phyloP scores from a whole-genome alignment of 2,888 invertebrate species.

The Archips xylosteana region DNA sequence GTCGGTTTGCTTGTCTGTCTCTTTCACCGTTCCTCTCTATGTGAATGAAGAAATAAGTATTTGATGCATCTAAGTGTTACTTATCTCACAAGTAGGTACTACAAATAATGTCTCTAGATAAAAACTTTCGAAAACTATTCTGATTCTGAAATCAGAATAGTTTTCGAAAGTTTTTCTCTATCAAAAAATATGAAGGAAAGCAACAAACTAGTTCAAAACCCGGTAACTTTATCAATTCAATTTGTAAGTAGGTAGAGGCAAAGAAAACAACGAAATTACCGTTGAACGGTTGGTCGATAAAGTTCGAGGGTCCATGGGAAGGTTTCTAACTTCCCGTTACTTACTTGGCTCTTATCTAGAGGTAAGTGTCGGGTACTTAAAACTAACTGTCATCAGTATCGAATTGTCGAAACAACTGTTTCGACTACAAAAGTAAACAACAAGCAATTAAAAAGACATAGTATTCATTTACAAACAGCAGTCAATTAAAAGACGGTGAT shows the following conservation, averaged over 20 bases:
- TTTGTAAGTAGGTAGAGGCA: conserved; percentile 19
- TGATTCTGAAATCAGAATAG: no score
- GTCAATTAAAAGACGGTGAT: neutral
- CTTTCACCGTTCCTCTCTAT: no score
- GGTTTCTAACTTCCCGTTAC: conserved; percentile 55
- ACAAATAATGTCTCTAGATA: no score
- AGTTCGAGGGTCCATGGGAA: conserved; percentile 47
- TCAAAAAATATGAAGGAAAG: neutral
- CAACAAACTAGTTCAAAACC: conserved; percentile 5
- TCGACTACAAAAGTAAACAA: conserved; percentile 16
- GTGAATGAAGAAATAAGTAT: no score
- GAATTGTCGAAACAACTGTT: conserved; percentile 17
- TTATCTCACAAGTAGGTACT: no score
- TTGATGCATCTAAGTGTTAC: no score
- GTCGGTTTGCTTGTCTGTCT: no score
- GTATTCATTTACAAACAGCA: neutral
- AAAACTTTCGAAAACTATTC: no score
- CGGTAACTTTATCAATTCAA: conserved; percentile 19
- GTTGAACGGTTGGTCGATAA: conserved; percentile 54
- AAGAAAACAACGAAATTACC: conserved; percentile 59
- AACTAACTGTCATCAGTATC: conserved; percentile 31
- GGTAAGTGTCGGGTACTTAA: conserved; percentile 31
- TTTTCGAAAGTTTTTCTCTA: no score
- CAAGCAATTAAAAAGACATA: conserved; percentile 1
- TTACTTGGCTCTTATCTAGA: conserved; percentile 40